Evolutionary conservation across 2,888 invertebrate species (phyloP), one percentile per base, ranked within the genome.

Genomic region (Aphrophora alni): DNA sequence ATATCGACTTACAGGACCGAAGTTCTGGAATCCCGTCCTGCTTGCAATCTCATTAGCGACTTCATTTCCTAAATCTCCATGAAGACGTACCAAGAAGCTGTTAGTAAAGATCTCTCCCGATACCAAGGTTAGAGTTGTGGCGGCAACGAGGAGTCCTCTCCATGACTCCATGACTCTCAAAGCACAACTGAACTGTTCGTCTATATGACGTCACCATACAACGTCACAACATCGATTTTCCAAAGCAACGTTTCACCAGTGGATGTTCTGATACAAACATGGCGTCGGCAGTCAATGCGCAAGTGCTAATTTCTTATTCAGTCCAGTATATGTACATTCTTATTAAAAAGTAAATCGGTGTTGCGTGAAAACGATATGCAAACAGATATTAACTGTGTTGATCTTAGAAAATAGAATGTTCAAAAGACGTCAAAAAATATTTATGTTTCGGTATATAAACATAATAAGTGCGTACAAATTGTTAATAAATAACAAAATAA

Each of bases 1-100:
- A 33, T 26, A 26, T n/a, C 1, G n/a, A 93, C 97, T 94, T 89
- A 99, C 98, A 93, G 97, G 93, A 88, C 98, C 97, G 85, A 97
- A 92, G 90, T 95, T 98, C 87, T 96, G 93, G 91, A 99, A 98
- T 87, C 98, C 98, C 89, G 97, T 95, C 87, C 95, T 92, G 84
- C 92, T 90, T 82, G 98, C 98, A 84, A 99, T 92, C 85, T 91
- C 89, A 87, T 94, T 93, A 77, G 97, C 98, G 87, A 94, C 91
- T 25, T 93, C 91, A 85, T 92, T 93, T 81, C 93, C 93, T 82
- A 95, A 93, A 83, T 95, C 93, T 85, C 95, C 91, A 87, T 93
- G 93, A 89, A 98, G 94, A 86, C 94, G 93, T 86, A 99, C 98
- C 88, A 97, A 92, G 91, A 99, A 99, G 80, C 96, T 95, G 90